phyloP scores from a whole-genome alignment of 1,140 invertebrate genomes.

The Neodiprion lecontei region DNA sequence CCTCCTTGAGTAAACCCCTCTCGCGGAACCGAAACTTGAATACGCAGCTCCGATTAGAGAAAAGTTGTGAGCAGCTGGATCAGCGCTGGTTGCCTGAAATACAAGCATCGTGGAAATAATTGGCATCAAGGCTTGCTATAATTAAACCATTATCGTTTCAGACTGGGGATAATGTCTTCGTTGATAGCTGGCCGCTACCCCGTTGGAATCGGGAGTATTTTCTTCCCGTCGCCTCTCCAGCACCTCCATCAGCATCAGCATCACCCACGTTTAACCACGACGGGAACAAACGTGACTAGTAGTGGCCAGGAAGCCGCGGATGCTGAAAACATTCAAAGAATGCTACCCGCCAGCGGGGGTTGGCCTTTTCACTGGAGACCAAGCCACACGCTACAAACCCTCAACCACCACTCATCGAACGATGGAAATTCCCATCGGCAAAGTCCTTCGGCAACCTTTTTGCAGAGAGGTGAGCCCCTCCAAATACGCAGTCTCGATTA shows the following conservation, averaged over 20 bases:
- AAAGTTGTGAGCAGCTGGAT: too few species aligned
- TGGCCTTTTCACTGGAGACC: conserved; percentile 61
- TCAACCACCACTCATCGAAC: conserved; percentile 54
- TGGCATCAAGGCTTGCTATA: too few species aligned
- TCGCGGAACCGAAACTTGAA: too few species aligned
- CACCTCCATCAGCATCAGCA: conserved; percentile 57
- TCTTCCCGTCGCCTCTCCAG: conserved; percentile 58
- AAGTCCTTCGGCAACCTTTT: conserved; percentile 55
- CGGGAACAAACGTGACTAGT: conserved; percentile 54
- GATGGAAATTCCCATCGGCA: conserved; percentile 43
- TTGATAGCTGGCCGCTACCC: conserved; percentile 71
- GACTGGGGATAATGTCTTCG: conserved; percentile 79
- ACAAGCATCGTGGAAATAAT: too few species aligned
- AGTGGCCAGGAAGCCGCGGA: conserved; percentile 51
- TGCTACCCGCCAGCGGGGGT: conserved; percentile 48
- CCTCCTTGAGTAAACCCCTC: too few species aligned
- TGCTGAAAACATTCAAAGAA: conserved; percentile 52
- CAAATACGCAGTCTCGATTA: neutral
- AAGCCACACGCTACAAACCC: conserved; percentile 50
- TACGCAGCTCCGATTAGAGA: too few species aligned
- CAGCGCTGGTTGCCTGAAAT: too few species aligned
- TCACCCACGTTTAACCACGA: conserved; percentile 49
- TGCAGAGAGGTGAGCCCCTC: conserved; percentile 54
- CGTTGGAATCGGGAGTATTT: conserved; percentile 64
- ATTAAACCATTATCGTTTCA: conserved; percentile 57